Evolutionary conservation across 1,140 invertebrate species (phyloP).

Genomic region (Brachionus asplanchnoidis): DNA sequence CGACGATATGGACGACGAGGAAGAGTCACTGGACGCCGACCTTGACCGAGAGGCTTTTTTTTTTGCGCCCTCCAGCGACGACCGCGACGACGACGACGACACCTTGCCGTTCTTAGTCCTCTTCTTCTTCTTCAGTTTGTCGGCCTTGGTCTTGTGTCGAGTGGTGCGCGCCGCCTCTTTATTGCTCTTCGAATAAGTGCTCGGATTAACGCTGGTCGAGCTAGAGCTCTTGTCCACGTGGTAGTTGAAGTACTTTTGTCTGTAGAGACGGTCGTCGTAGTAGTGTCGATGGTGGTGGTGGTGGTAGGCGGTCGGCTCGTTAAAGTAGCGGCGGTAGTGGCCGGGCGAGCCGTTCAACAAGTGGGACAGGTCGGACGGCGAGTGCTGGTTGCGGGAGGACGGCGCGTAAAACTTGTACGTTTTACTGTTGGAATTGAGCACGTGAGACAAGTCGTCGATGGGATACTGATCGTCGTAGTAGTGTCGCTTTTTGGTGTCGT

Average conservation of each 20-base stretch:
- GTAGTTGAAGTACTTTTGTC: neutral
- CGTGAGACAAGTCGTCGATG: neutral
- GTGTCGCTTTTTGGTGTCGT: neutral
- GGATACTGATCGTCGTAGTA: neutral
- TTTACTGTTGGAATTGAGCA: neutral
- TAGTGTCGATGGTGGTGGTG: slow-evolving; percentile 20
- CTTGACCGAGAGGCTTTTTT: neutral
- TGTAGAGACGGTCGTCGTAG: neutral
- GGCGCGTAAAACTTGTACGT: neutral
- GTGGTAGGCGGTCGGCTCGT: neutral
- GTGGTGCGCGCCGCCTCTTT: neutral
- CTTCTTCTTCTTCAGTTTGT: too few species aligned
- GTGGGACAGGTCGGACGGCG: neutral
- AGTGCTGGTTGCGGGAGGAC: neutral
- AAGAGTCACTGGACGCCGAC: neutral
- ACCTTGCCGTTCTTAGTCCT: neutral
- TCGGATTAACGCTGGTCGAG: neutral
- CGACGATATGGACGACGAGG: neutral
- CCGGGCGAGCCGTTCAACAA: neutral
- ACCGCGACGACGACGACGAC: neutral
- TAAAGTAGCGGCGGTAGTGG: neutral
- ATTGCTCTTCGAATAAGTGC: neutral
- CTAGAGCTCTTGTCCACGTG: slow-evolving; percentile 4
- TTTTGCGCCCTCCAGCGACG: neutral
- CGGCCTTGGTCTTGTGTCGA: neutral